Base-by-base conservation (phyloP, 2,888 invertebrate genomes). In the Gnatocerus cornutus region DNA sequence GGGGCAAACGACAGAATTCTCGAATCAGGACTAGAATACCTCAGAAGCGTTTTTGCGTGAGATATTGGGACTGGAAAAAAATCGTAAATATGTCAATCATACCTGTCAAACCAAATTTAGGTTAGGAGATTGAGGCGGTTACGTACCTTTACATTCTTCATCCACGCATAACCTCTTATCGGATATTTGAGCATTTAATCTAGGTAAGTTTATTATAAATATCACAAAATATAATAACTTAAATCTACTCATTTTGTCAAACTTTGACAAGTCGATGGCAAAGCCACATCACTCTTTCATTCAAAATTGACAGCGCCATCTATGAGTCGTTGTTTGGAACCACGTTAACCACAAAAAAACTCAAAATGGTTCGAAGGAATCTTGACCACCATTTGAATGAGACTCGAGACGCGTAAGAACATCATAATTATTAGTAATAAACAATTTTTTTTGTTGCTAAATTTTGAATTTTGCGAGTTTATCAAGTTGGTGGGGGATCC, bases 121-220 rank as follows among this genome's bases (percentile, higher is more conserved):
- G 72, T 71, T 76, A 77, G 71, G 70, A 73, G 73, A 80, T 81
- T 80, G 80, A n/a, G 13, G n/a, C 10, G 13, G 12, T 27, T 37
- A 27, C 82, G 83, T 86, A 94, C 94, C 88, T 84, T 88, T 87
- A 84, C 94, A 94, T 81, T 89, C 84, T 83, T 87, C 84, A 86
- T 93, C 90, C 76, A 87, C 91, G 88, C 94, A 94, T 80, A 88
- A 85, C 79, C 91, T 88, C 84, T 90, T 89, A 81, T 92, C 89
- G 63, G 92, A 91, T 79, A 90, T 85, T 84, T 86, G 84, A 80
- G 87, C 78, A 74, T 79, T 74, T 58, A 75, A 73, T 73, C 70
- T 71, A 75, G 74, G 74, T 68, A 81, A 75, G 77, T 78, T 78
- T 79, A 83, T 75, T 63, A 80, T 76, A 80, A 84, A 80, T 82